Evolutionary conservation across 2,797 vertebrate species (phyloP), one percentile per base, ranked within the genome.

Genomic region (Austrolebias charrua): DNA sequence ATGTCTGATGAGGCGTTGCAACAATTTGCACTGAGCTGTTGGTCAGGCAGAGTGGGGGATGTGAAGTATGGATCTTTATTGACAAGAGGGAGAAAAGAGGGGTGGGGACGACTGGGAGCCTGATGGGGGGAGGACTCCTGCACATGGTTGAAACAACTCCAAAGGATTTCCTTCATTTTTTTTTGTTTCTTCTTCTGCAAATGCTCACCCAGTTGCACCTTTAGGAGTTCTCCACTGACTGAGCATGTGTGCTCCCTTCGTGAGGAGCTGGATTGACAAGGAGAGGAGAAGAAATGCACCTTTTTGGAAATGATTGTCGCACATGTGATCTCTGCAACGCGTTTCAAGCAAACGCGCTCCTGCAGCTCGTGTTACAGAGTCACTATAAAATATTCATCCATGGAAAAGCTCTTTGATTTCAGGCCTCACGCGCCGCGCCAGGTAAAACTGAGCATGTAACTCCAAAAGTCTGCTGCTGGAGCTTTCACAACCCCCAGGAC

Each of bases 331-430:
- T n/a, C n/a, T n/a, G n/a, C n/a, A n/a, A n/a, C n/a, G n/a, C n/a
- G n/a, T n/a, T n/a, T n/a, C n/a, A n/a, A n/a, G n/a, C n/a, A n/a
- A n/a, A n/a, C n/a, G 44, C 24, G 74, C 54, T 86, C 54, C 38
- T 63, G 63, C 63, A 75, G 90, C 86, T 95, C 90, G 55, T 77
- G 89, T 95, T 94, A 91, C 91, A 85, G 82, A 60, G 84, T 75
- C 87, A 82, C 83, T 81, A 94, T 94, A 87, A 95, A 96, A 93
- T 94, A 95, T 95, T 93, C 82, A 94, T 94, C 87, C 82, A 79
- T 80, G 88, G 91, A 95, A 94, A 91, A 88, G 90, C 71, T 86
- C 89, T 88, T 80, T 88, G 87, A 81, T 87, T 91, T 80, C 81
- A 84, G 69, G 63, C 75, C 71, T 70, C 69, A 69, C 20, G 12